Percentiles rank a stretch among this genome's conserved stretches.
Evolutionary conservation across 2,797 vertebrate species (phyloP).

Genomic region (Urocyon cinereoargenteus): DNA sequence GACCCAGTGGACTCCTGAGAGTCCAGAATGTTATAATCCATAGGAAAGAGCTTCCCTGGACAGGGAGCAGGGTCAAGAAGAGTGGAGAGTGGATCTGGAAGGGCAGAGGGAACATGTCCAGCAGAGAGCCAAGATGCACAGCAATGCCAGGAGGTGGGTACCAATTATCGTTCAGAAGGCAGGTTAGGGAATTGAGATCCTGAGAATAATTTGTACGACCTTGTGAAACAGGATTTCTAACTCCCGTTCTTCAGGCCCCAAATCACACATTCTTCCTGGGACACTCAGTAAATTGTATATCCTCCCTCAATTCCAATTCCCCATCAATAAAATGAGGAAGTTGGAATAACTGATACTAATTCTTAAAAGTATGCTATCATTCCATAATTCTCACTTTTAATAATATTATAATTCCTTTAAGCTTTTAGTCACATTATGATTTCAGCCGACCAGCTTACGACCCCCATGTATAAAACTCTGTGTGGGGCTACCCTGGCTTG

Average conservation of each 20-base stretch:
- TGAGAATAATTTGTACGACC: neutral
- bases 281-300: neutral
- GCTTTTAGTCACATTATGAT: neutral
- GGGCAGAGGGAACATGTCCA: neutral
- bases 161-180: fast-evolving
- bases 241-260: neutral
- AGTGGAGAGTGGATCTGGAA: neutral
- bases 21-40: neutral
- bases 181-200: neutral
- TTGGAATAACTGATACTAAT: neutral
- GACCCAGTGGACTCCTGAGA: neutral
- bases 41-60: neutral
- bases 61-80: neutral
- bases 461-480: neutral
- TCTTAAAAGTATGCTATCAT: neutral
- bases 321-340: neutral
- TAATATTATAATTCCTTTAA: neutral
- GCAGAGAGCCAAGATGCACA: neutral
- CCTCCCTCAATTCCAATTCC: neutral
- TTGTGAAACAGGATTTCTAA: neutral
- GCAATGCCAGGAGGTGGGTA: fast-evolving
- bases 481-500: neutral
- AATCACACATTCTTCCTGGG: fast-evolving
- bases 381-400: neutral
- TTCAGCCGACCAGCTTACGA: neutral